Evolutionary conservation across 2,888 invertebrate genomes (phyloP).

Genomic region (Callimorpha dominula): DNA sequence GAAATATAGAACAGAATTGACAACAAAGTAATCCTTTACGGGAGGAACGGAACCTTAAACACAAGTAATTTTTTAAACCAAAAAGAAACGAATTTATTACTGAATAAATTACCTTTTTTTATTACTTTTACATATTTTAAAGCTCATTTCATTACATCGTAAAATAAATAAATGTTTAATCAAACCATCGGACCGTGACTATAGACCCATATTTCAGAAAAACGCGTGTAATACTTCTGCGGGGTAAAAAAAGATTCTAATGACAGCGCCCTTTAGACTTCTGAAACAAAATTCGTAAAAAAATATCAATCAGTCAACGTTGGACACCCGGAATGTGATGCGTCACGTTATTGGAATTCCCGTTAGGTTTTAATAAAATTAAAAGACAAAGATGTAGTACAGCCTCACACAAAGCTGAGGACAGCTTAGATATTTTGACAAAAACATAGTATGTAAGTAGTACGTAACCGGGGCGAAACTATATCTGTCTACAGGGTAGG

Average conservation of each 20-base stretch:
- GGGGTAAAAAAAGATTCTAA: conserved; percentile 16
- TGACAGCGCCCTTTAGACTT: conserved; percentile 27
- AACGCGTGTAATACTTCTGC: conserved; percentile 9
- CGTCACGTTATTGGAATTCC: conserved; percentile 1
- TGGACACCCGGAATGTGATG: conserved; percentile 22
- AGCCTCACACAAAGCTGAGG: background rate
- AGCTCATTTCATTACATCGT: conserved; percentile 13
- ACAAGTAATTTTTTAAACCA: background rate
- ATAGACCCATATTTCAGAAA: conserved; percentile 20
- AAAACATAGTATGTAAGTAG: too few species aligned
- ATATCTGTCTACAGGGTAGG: background rate
- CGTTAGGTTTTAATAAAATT: background rate
- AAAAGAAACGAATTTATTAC: background rate
- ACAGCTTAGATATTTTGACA: background rate
- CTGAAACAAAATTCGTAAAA: conserved; percentile 37
- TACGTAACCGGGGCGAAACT: background rate
- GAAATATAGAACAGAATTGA: too few species aligned
- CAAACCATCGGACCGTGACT: conserved; percentile 14
- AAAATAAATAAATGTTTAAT: conserved; percentile 18
- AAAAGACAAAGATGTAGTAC: background rate
- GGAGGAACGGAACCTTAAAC: background rate
- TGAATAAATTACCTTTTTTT: background rate
- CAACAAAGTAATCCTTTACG: too few species aligned
- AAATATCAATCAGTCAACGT: conserved; percentile 50
- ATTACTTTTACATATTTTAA: conserved; percentile 3